Percentiles rank a stretch among this genome's conserved stretches.
Evolutionary conservation across 30 jellyfish, hydroid and myxozoan species (phyloP).

Genomic region (Turritopsis rubra): DNA sequence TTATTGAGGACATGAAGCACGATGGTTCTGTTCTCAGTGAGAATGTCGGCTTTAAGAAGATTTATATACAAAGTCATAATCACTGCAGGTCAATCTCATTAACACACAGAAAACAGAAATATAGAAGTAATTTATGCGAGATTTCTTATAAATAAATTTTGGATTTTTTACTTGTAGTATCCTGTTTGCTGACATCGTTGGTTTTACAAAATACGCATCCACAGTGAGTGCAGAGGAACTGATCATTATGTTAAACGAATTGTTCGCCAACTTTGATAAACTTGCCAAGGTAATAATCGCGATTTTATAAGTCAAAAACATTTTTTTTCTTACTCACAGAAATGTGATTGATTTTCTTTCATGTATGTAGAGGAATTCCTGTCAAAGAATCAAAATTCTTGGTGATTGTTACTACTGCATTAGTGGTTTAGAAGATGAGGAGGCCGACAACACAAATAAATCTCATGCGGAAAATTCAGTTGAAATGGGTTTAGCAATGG

Average conservation of each 20-base stretch:
- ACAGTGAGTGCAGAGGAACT: slow-evolving; percentile 96
- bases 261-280: slow-evolving; percentile 91
- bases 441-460: slow-evolving; percentile 19
- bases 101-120: background rate
- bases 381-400: slow-evolving; percentile 87
- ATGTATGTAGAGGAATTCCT: slow-evolving; percentile 54
- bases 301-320: background rate
- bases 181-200: slow-evolving; percentile 94
- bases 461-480: slow-evolving; percentile 72
- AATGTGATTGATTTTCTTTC: too few relatives aligned
- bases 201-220: slow-evolving; percentile 87
- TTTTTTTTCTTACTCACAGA: too few relatives aligned
- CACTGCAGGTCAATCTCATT: slow-evolving; percentile 76
- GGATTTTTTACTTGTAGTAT: slow-evolving; percentile 36
- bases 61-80: slow-evolving; percentile 76
- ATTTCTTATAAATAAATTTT: background rate
- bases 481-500: slow-evolving; percentile 97
- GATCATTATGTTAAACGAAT: slow-evolving; percentile 78
- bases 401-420: slow-evolving; percentile 98
- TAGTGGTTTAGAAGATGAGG: slow-evolving; percentile 63
- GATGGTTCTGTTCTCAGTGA: slow-evolving; percentile 73
- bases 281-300: slow-evolving; percentile 69
- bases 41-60: slow-evolving; percentile 72
- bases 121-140: background rate
- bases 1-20: slow-evolving; percentile 77